phyloP scores from a whole-genome alignment of 2,888 invertebrate species.

The Apodemia mormo region DNA sequence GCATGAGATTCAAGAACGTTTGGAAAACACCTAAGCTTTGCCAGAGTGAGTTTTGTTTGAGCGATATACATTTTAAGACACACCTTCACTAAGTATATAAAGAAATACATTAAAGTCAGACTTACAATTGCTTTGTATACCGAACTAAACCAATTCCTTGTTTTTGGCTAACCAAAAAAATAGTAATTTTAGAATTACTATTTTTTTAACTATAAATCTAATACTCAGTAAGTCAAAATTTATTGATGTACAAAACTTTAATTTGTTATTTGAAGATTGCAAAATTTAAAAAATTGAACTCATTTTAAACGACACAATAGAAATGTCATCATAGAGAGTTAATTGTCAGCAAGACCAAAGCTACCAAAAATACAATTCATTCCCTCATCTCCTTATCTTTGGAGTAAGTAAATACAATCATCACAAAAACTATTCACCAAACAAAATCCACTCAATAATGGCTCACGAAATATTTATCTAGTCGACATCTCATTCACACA shows the following conservation, averaged over 20 bases:
- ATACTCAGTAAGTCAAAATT: too few species aligned
- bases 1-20: conserved; percentile 15
- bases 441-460: conserved; percentile 22
- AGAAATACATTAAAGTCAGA: neutral
- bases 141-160: too few species aligned
- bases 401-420: neutral
- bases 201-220: too few species aligned
- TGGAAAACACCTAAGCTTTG: conserved; percentile 10
- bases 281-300: too few species aligned
- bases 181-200: too few species aligned
- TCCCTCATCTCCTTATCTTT: neutral
- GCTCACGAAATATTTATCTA: conserved; percentile 23
- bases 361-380: neutral
- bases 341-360: neutral
- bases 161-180: too few species aligned
- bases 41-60: conserved; percentile 8
- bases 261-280: too few species aligned
- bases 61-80: neutral
- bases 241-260: too few species aligned
- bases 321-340: too few species aligned
- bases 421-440: neutral
- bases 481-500: conserved; percentile 26
- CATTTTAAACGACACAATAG: too few species aligned
- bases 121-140: neutral
- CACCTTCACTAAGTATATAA: neutral